Evolutionary conservation across 2,797 vertebrate species (phyloP).

Genomic region (Cirrhinus molitorella): DNA sequence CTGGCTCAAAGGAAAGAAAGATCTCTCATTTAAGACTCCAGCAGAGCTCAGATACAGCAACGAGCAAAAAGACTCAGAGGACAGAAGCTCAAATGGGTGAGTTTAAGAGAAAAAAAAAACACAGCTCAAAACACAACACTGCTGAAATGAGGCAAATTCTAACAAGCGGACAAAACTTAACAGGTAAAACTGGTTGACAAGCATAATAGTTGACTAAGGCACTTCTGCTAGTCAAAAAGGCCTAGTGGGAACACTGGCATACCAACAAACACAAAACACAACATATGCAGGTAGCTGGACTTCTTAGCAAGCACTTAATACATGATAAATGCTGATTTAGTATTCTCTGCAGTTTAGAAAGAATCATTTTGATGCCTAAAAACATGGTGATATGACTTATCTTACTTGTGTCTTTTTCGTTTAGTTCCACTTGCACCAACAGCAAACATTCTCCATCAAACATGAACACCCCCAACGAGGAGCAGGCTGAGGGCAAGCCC

Average conservation of each 20-base stretch:
- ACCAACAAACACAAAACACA: background rate
- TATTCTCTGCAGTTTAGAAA: background rate
- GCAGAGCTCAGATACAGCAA: constrained; percentile 77
- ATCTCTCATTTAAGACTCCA: constrained; percentile 78
- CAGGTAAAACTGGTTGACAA: background rate
- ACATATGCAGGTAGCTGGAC: background rate
- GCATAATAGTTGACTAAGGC: background rate
- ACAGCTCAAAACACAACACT: background rate
- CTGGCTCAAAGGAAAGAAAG: constrained; percentile 82
- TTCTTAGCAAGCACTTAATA: background rate
- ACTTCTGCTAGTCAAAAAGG: background rate
- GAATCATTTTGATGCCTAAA: background rate
- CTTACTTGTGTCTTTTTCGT: background rate
- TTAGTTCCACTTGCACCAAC: constrained; percentile 72
- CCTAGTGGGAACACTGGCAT: background rate
- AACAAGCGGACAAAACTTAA: background rate
- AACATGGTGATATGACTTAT: constrained; percentile 12
- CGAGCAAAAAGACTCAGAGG: constrained; percentile 76
- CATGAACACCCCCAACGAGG: constrained; percentile 70
- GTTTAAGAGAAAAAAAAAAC: constrained; percentile 47
- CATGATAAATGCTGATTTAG: background rate
- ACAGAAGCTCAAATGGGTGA: constrained; percentile 78
- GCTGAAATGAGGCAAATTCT: background rate
- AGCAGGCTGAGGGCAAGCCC: constrained; percentile 72
- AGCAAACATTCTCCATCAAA: constrained; percentile 74